Conservation (phyloP, 30 jellyfish, hydroid and myxozoan species). For the Aurelia sp. region DNA sequence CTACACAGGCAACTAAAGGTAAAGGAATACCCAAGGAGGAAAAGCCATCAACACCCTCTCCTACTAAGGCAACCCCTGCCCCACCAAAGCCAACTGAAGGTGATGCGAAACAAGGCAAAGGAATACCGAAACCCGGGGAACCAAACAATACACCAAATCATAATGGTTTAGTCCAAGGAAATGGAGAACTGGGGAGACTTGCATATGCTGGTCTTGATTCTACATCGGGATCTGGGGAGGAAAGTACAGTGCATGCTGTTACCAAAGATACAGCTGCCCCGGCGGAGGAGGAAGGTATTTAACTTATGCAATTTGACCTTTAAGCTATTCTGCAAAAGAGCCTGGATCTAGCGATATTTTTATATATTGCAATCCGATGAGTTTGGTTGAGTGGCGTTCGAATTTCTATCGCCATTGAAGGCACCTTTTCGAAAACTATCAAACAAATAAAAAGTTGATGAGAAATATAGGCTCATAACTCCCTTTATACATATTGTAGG, state of each 20-base stretch:
- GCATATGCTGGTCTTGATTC: not conserved
- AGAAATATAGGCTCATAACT: too few species aligned
- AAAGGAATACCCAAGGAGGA: constrained; percentile 38
- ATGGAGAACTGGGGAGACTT: not conserved
- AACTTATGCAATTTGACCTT: too few species aligned
- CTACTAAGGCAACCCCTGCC: constrained; percentile 25
- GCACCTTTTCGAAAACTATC: too few species aligned
- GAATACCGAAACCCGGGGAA: constrained; percentile 57
- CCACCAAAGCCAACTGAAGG: constrained; percentile 33
- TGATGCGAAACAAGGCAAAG: constrained; percentile 54
- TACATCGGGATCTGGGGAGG: constrained; percentile 34
- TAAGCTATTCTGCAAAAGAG: too few species aligned
- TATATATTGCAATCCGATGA: too few species aligned
- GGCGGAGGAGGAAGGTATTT: constrained; percentile 24
- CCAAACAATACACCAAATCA: constrained; percentile 60
- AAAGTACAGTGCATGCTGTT: not conserved
- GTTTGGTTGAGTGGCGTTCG: too few species aligned
- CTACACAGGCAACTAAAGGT: constrained; percentile 30
- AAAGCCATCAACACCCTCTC: constrained; percentile 18
- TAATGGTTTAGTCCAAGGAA: constrained; percentile 39
- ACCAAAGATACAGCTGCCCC: constrained; percentile 5
- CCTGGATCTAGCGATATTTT: too few species aligned
- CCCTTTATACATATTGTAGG: too few species aligned
- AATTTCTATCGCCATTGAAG: too few species aligned
- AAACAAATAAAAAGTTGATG: too few species aligned